These are phyloP conservation scores for Anguilla japonica DNA, from an alignment of 2,113 vertebrate species.

Conservation along the genomic window DNA sequence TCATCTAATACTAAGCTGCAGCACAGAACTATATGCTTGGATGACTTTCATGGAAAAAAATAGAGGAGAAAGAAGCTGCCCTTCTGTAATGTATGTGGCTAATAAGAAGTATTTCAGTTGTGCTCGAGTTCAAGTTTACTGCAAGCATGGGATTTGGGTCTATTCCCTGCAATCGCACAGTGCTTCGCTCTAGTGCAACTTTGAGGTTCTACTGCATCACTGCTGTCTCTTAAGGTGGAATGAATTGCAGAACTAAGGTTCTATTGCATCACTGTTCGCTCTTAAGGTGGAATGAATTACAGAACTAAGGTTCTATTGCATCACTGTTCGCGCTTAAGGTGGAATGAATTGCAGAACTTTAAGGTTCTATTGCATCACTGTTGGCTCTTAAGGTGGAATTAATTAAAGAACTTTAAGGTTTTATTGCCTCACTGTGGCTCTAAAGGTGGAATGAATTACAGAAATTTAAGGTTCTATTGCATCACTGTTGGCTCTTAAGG, in stretches of 20 bases:
- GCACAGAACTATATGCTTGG: not conserved
- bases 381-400: too few relatives aligned
- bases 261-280: not conserved
- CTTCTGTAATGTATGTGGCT: not conserved
- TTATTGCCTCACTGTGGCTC: too few relatives aligned
- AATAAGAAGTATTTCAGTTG: not conserved
- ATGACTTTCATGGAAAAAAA: not conserved
- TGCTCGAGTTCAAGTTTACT: not conserved
- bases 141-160: not conserved
- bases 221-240: not conserved
- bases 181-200: too few relatives aligned
- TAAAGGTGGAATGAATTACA: too few relatives aligned
- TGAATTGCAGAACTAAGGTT: not conserved
- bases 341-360: too few relatives aligned
- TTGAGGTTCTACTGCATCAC: too few relatives aligned
- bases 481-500: not conserved
- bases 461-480: not conserved
- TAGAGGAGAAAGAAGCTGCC: not conserved
- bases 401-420: too few relatives aligned
- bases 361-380: too few relatives aligned
- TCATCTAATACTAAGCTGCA: not conserved
- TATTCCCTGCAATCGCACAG: not conserved
- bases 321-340: too few relatives aligned
- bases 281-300: not conserved
- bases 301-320: too few relatives aligned